Conservation (phyloP, 2,888 invertebrate species). For the Geotrupes spiniger region DNA sequence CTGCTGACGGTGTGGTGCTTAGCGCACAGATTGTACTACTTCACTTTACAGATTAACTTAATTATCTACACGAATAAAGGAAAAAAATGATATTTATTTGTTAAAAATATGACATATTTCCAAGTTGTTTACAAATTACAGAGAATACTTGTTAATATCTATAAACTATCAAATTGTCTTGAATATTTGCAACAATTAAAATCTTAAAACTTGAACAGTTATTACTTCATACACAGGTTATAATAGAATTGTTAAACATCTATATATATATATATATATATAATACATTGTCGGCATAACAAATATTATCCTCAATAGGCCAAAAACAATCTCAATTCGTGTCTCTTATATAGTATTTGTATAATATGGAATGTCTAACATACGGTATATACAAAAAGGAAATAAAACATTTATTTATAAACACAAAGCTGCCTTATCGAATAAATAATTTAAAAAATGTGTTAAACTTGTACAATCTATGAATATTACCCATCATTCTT, state of each 20-base stretch:
- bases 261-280: slow-evolving; percentile 23
- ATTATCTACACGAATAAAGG: slow-evolving; percentile 1
- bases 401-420: slow-evolving; percentile 9
- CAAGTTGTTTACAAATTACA: slow-evolving; percentile 28
- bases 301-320: slow-evolving; percentile 23
- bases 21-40: too few relatives aligned
- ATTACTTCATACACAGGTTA: slow-evolving; percentile 22
- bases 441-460: slow-evolving; percentile 7
- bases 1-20: too few relatives aligned
- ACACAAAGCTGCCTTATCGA: slow-evolving; percentile 25
- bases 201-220: slow-evolving; percentile 38
- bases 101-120: slow-evolving; percentile 36
- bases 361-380: slow-evolving; percentile 24
- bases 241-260: slow-evolving; percentile 25
- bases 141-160: slow-evolving; percentile 30
- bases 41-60: slow-evolving; percentile 1
- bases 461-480: slow-evolving; percentile 7
- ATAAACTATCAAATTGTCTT: slow-evolving; percentile 31
- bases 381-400: slow-evolving; percentile 22
- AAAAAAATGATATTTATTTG: slow-evolving; percentile 32
- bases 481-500: slow-evolving; percentile 1
- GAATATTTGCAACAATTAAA: slow-evolving; percentile 36
- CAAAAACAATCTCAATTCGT: slow-evolving; percentile 20
- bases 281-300: slow-evolving; percentile 16
- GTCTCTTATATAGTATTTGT: slow-evolving; percentile 7